Evolutionary conservation across 2,888 invertebrate genomes (phyloP).

Genomic region (Nephrotoma guestfalica): DNA sequence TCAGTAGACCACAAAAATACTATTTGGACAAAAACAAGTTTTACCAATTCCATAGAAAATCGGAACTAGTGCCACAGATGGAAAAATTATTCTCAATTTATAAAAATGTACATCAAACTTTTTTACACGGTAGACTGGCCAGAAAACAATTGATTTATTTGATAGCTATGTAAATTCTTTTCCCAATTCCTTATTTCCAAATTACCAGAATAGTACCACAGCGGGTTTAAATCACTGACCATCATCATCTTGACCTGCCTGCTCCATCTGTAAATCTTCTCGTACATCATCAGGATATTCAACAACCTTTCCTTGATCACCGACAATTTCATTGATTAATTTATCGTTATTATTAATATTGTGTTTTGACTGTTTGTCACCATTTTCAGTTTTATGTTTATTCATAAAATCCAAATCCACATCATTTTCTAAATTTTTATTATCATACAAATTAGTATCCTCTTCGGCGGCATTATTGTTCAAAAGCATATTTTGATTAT

Average conservation of each 20-base stretch:
- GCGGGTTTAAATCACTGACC: conserved; percentile 27
- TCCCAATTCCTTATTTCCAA: too few species aligned
- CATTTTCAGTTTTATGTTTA: conserved; percentile 6
- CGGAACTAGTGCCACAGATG: too few species aligned
- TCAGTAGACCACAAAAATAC: too few species aligned
- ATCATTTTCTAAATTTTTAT: conserved; percentile 10
- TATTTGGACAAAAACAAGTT: too few species aligned
- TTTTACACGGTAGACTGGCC: too few species aligned
- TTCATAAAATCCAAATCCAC: not conserved
- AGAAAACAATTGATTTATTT: not conserved
- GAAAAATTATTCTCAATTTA: too few species aligned
- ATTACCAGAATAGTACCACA: not conserved
- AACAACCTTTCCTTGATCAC: conserved; percentile 30
- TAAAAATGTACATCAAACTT: too few species aligned
- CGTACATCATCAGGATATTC: conserved; percentile 24
- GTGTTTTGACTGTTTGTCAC: conserved; percentile 13
- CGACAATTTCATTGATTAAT: conserved; percentile 34
- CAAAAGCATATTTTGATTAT: conserved; percentile 14
- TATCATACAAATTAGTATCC: conserved; percentile 23
- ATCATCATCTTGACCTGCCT: conserved; percentile 31
- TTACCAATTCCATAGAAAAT: too few species aligned
- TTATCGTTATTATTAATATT: conserved; percentile 21
- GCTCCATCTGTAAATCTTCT: conserved; percentile 29
- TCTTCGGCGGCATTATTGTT: conserved; percentile 21
- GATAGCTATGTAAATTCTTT: not conserved